Evolutionary conservation across 2,888 invertebrate genomes (phyloP).

Genomic region (Sycophila texana): DNA sequence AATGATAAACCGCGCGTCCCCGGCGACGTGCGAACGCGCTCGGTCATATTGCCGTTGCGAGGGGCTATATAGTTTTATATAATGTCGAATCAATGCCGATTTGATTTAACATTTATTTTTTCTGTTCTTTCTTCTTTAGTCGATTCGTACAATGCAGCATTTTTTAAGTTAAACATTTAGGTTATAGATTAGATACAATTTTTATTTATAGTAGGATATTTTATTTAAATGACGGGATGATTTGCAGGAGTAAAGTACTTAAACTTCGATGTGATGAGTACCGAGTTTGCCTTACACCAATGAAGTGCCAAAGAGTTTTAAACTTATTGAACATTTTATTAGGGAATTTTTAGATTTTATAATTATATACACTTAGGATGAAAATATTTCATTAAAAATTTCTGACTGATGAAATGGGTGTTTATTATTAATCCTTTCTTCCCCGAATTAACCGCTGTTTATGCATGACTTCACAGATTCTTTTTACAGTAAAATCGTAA

Average conservation of each 20-base stretch:
- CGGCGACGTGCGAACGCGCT: too few relatives aligned
- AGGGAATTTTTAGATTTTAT: conserved; percentile 15
- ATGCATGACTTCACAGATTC: too few relatives aligned
- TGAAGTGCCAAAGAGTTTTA: too few relatives aligned
- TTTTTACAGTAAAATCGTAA: too few relatives aligned
- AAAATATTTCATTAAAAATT: background rate
- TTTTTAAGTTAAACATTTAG: background rate
- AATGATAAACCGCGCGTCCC: too few relatives aligned
- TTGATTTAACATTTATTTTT: background rate
- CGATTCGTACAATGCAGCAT: conserved; percentile 9
- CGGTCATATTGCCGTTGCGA: too few relatives aligned
- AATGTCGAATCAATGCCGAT: background rate
- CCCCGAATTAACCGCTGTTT: too few relatives aligned
- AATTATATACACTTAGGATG: background rate
- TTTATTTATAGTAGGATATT: conserved; percentile 25
- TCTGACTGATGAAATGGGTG: too few relatives aligned
- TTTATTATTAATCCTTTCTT: too few relatives aligned
- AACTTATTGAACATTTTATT: too few relatives aligned
- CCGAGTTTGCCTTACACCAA: too few relatives aligned
- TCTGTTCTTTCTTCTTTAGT: background rate
- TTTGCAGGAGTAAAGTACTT: conserved; percentile 8
- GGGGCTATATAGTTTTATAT: background rate
- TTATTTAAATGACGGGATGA: conserved; percentile 14
- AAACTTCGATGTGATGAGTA: background rate
- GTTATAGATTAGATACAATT: conserved; percentile 23